Evolutionary conservation across 2,797 vertebrate species (phyloP), one percentile per base, ranked within the genome.

Genomic region (Harpagifer antarcticus): DNA sequence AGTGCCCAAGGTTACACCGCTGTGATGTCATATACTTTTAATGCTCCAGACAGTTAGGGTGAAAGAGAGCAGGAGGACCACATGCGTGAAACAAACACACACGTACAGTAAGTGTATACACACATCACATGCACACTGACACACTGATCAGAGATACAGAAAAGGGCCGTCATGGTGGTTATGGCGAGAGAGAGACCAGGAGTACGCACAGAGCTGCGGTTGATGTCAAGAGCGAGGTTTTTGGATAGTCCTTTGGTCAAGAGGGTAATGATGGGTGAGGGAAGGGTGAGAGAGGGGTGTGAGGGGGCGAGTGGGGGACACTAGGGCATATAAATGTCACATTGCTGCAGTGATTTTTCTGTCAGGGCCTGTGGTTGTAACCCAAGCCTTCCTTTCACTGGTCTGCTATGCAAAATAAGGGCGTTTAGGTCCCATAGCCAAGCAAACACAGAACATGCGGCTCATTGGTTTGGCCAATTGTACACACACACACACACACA

Each of bases 291-390:
- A 55, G 42, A 70, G 23, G 63, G 65, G 72, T 72, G 72, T 85
- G 80, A 76, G 72, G 68, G 78, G 68, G 76, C 82, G 79, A 74
- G 74, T 70, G 66, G 69, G 74, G 78, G 89, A 87, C 83, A 86
- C 82, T 33, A 11, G 81, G 79, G 83, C 77, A 78, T 89, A 85
- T 86, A 90, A 90, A 91, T 87, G 92, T 91, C 90, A 92, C 80
- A 84, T 80, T 79, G 75, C 65, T 85, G 80, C 65, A 90, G 76
- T 72, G 57, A 79, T 87, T 88, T 87, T 78, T 86, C 79, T 86
- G 80, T 93, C 89, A 84, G 82, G 88, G 76, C 74, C 68, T 93
- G 92, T 67, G 89, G 93, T 92, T 91, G 87, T 87, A 92, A 93
- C 85, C 68, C 44, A 85, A 93, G 73, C 84, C 84, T 81, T 87